phyloP scores from a whole-genome alignment of 2,888 invertebrate species.

The Hydrotaea cyrtoneurina region DNA sequence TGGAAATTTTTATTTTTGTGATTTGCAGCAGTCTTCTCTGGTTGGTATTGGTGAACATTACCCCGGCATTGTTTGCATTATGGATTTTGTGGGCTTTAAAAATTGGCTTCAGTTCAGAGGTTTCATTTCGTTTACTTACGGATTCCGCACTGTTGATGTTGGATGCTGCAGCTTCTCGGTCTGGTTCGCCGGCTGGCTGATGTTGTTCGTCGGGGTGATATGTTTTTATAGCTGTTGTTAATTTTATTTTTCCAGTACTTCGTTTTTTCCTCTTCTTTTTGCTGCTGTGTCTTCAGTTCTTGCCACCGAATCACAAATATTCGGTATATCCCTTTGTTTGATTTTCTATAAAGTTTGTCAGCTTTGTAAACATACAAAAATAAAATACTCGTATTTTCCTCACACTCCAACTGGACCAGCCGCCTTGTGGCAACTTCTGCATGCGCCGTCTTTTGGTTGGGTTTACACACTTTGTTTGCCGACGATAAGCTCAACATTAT shows the following conservation, averaged over 20 bases:
- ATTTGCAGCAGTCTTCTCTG: conserved; percentile 8
- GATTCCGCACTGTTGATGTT: conserved; percentile 53
- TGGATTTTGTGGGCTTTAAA: conserved; percentile 78
- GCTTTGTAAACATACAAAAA: conserved; percentile 1
- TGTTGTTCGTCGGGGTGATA: conserved; percentile 43
- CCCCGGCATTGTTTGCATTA: conserved; percentile 76
- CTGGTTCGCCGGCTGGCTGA: background rate
- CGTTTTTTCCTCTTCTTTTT: background rate
- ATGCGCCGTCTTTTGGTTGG: background rate
- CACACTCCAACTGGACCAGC: background rate
- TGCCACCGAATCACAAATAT: conserved; percentile 1
- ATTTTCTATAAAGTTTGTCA: conserved; percentile 54
- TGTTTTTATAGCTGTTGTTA: conserved; percentile 62
- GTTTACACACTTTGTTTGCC: conserved; percentile 66
- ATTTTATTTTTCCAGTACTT: conserved; percentile 35
- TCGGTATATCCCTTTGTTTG: conserved; percentile 73
- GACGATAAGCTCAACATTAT: conserved; percentile 75
- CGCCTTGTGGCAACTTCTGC: background rate
- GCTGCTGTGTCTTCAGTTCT: background rate
- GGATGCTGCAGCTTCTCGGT: background rate
- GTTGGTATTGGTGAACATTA: conserved; percentile 58
- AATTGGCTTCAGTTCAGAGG: conserved; percentile 75
- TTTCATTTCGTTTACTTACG: conserved; percentile 52
- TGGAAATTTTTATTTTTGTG: background rate
- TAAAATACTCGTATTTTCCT: background rate